phyloP scores from a whole-genome alignment of 2,113 vertebrate species.

The Gobiocypris rarus region DNA sequence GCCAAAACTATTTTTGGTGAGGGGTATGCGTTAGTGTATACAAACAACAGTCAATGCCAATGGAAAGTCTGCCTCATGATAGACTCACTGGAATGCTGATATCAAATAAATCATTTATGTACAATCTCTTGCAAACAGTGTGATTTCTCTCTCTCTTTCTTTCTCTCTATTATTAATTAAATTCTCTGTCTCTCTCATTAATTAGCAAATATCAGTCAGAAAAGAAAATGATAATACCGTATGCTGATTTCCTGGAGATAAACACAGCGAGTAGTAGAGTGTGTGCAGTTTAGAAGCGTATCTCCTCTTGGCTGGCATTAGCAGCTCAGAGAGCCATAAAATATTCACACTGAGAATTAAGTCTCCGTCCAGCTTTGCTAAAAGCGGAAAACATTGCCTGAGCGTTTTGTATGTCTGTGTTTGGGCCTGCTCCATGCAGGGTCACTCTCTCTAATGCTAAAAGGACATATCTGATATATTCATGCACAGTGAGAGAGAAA shows the following conservation, averaged over 20 bases:
- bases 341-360: slow-evolving; percentile 19
- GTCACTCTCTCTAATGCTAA: slow-evolving; percentile 25
- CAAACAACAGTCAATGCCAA: background rate
- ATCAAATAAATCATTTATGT: background rate
- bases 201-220: background rate
- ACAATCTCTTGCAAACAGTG: background rate
- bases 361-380: slow-evolving; percentile 14
- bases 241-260: slow-evolving; percentile 30
- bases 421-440: slow-evolving; percentile 3
- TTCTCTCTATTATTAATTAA: background rate
- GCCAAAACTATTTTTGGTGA: background rate
- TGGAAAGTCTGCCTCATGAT: background rate
- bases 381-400: slow-evolving; percentile 21
- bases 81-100: slow-evolving; percentile 5
- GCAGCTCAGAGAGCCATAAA: slow-evolving; percentile 34
- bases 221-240: slow-evolving; percentile 16
- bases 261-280: background rate
- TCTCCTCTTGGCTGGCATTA: slow-evolving; percentile 42
- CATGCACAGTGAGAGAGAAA: background rate
- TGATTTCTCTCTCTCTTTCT: background rate
- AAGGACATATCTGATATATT: slow-evolving; percentile 19
- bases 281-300: slow-evolving; percentile 6
- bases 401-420: background rate
- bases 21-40: background rate
- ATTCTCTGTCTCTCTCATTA: background rate